Conservation (phyloP, 2,797 vertebrate genomes). For the Darevskia mixta region DNA sequence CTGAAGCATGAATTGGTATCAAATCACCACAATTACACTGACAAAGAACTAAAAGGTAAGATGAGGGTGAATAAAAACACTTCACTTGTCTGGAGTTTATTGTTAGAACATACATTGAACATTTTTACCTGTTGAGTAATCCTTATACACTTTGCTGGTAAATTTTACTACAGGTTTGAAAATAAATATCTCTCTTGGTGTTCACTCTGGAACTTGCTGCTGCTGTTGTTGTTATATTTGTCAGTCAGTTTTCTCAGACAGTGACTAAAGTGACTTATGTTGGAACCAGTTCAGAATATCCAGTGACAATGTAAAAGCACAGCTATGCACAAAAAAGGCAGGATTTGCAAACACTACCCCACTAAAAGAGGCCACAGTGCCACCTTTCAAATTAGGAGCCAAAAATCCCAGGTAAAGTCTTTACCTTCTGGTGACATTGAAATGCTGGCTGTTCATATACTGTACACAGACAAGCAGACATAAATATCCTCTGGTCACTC, state of each 20-base stretch:
- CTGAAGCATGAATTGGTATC: conserved; percentile 75
- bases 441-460: not conserved
- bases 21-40: conserved; percentile 76
- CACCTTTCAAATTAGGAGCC: too few relatives aligned
- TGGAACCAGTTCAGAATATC: too few relatives aligned
- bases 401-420: too few relatives aligned
- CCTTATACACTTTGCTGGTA: too few relatives aligned
- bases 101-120: not conserved
- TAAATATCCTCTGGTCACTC: not conserved
- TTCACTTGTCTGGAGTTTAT: not conserved
- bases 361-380: too few relatives aligned
- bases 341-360: too few relatives aligned
- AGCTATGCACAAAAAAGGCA: too few relatives aligned
- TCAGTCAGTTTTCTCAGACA: too few relatives aligned
- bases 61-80: not conserved
- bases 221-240: not conserved
- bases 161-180: not conserved
- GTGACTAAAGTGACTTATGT: too few relatives aligned
- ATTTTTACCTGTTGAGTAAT: not conserved
- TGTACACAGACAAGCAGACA: not conserved
- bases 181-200: not conserved
- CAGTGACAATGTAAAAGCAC: too few relatives aligned
- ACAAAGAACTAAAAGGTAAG: conserved; percentile 80
- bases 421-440: not conserved
- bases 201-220: not conserved